A percentile compares a stretch with the other conserved stretches of the same genome.
Conservation (phyloP, 2,797 vertebrate species). For the Parauchenoglanis ngamensis region DNA sequence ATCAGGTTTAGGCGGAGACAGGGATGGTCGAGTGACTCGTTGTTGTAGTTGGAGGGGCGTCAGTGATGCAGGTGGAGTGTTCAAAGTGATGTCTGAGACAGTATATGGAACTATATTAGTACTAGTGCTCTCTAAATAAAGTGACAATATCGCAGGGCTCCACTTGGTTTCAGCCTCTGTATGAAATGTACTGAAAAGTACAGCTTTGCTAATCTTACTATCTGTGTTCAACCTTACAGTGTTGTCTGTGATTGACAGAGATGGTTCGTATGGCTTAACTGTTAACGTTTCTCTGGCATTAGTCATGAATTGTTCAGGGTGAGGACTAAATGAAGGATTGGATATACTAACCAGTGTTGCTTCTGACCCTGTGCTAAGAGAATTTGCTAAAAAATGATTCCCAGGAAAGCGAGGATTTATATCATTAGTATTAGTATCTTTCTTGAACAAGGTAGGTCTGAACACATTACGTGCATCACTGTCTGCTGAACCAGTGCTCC, state of each 20-base stretch:
- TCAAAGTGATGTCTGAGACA: slow-evolving; percentile 23
- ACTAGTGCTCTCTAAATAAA: slow-evolving; percentile 9
- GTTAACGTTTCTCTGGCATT: slow-evolving; percentile 21
- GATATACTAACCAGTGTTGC: not conserved
- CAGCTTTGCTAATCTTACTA: slow-evolving; percentile 22
- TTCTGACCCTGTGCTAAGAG: slow-evolving; percentile 8
- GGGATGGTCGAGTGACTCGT: not conserved
- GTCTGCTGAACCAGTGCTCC: slow-evolving; percentile 6
- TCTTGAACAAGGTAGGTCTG: not conserved
- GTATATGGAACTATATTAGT: slow-evolving; percentile 18
- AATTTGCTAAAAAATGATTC: slow-evolving; percentile 8
- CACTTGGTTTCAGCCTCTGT: slow-evolving; percentile 26
- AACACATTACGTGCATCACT: not conserved
- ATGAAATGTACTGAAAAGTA: slow-evolving; percentile 12
- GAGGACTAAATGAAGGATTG: not conserved
- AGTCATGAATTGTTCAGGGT: not conserved
- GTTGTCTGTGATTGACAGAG: too few relatives aligned
- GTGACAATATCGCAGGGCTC: slow-evolving; percentile 21
- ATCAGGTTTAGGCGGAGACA: not conserved
- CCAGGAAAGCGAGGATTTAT: not conserved
- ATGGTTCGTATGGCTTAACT: slow-evolving; percentile 11
- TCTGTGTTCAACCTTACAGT: not conserved
- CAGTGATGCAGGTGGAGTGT: slow-evolving; percentile 17
- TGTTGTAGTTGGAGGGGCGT: not conserved
- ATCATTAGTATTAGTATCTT: not conserved